phyloP scores from a whole-genome alignment of 2,113 vertebrate genomes.

The Equus przewalskii region DNA sequence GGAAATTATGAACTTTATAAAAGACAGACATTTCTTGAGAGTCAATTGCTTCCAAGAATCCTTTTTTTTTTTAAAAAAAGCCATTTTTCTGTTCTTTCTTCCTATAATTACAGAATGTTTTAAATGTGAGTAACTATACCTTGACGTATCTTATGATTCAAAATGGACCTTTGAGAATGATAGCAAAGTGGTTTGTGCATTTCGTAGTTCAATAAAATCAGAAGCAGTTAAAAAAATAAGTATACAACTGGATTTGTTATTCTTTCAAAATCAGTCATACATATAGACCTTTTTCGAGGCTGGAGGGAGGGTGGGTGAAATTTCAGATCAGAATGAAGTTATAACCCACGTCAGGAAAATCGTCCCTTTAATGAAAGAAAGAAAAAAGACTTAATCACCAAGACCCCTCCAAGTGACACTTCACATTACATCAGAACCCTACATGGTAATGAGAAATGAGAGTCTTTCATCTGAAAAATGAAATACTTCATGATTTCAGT shows the following conservation, averaged over 20 bases:
- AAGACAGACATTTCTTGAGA: slow-evolving; percentile 76
- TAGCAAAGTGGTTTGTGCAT: slow-evolving; percentile 67
- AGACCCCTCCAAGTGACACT: slow-evolving; percentile 74
- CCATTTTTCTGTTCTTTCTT: slow-evolving; percentile 65
- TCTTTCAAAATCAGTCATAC: slow-evolving; percentile 72
- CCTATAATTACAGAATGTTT: slow-evolving; percentile 80
- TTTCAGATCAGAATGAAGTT: slow-evolving; percentile 76
- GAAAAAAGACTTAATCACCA: slow-evolving; percentile 74
- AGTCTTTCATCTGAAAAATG: slow-evolving; percentile 78
- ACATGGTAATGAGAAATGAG: background rate
- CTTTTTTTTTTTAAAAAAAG: slow-evolving; percentile 13
- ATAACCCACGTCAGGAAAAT: slow-evolving; percentile 73
- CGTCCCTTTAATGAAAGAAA: slow-evolving; percentile 78
- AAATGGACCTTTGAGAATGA: slow-evolving; percentile 70
- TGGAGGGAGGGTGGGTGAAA: slow-evolving; percentile 44
- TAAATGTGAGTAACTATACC: slow-evolving; percentile 79
- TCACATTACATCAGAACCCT: slow-evolving; percentile 69
- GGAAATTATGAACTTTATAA: slow-evolving; percentile 78
- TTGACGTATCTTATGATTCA: slow-evolving; percentile 77
- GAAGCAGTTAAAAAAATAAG: slow-evolving; percentile 76
- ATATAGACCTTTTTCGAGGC: background rate
- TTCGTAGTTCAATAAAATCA: slow-evolving; percentile 76
- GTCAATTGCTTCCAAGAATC: slow-evolving; percentile 71
- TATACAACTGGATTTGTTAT: slow-evolving; percentile 73
- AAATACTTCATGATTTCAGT: slow-evolving; percentile 76